Percentiles rank a stretch among this genome's conserved stretches.
phyloP scores from a whole-genome alignment of 2,888 invertebrate genomes.

The Quadroppia sp. region DNA sequence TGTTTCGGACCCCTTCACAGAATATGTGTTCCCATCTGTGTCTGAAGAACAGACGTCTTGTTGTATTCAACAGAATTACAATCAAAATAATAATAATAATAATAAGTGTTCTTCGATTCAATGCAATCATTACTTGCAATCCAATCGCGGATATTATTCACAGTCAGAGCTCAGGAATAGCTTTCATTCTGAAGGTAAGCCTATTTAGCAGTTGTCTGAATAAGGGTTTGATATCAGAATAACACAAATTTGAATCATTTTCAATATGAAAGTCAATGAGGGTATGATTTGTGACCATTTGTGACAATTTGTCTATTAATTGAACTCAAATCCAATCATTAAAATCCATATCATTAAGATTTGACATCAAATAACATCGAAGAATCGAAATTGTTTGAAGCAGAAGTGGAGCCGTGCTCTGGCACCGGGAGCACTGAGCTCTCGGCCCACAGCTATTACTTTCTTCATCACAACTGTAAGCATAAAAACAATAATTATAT shows the following conservation, averaged over 20 bases:
- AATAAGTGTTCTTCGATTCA: constrained; percentile 28
- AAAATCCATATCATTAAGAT: too few relatives aligned
- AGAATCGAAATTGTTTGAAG: background rate
- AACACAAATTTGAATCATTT: background rate
- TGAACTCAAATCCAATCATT: too few relatives aligned
- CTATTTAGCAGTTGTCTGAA: background rate
- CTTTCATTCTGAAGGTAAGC: constrained; percentile 26
- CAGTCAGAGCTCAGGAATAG: background rate
- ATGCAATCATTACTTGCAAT: constrained; percentile 28
- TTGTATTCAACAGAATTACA: constrained; percentile 30
- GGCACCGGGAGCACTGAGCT: background rate
- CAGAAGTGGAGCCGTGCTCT: background rate
- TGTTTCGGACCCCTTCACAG: constrained; percentile 28
- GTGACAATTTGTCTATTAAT: background rate
- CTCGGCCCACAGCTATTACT: background rate
- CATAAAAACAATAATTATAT: background rate
- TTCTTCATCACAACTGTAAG: constrained; percentile 30
- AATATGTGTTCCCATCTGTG: constrained; percentile 33
- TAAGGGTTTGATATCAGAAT: background rate
- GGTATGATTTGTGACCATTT: background rate
- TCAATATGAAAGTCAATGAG: constrained; percentile 18
- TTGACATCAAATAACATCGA: background rate
- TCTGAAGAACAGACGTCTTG: constrained; percentile 18
- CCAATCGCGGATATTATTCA: constrained; percentile 6
- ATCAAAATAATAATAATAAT: constrained; percentile 34